phyloP scores from a whole-genome alignment of 2,113 vertebrate species.

The Antechinus stuartii region DNA sequence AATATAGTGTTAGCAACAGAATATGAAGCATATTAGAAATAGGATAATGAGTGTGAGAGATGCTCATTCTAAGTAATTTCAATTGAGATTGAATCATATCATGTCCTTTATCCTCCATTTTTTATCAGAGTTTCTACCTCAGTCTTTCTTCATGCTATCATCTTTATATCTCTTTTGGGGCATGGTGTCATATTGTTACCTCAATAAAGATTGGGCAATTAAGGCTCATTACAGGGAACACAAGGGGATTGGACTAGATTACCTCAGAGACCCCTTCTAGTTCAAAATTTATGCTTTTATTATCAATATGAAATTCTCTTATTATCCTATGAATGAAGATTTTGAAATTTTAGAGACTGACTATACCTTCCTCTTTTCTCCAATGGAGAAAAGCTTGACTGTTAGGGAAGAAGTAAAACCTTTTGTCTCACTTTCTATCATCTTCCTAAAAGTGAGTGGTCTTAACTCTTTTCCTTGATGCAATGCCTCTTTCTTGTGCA shows the following conservation, averaged over 20 bases:
- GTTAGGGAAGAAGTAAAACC: neutral
- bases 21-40: neutral
- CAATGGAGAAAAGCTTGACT: neutral
- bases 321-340: neutral
- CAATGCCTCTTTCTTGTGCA: neutral
- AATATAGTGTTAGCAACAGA: neutral
- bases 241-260: neutral
- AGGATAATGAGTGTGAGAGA: neutral
- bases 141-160: neutral
- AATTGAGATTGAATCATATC: neutral
- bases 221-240: neutral
- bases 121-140: neutral
- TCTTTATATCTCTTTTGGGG: neutral
- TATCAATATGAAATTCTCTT: constrained; percentile 14
- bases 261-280: neutral
- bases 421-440: neutral
- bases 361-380: neutral
- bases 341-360: neutral
- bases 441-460: neutral
- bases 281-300: neutral
- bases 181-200: neutral
- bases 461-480: neutral
- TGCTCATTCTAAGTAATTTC: neutral
- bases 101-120: neutral
- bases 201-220: neutral